Evolutionary conservation across 2,113 vertebrate genomes (phyloP), one percentile per base, ranked within the genome.

Genomic region (Ptyas mucosa): DNA sequence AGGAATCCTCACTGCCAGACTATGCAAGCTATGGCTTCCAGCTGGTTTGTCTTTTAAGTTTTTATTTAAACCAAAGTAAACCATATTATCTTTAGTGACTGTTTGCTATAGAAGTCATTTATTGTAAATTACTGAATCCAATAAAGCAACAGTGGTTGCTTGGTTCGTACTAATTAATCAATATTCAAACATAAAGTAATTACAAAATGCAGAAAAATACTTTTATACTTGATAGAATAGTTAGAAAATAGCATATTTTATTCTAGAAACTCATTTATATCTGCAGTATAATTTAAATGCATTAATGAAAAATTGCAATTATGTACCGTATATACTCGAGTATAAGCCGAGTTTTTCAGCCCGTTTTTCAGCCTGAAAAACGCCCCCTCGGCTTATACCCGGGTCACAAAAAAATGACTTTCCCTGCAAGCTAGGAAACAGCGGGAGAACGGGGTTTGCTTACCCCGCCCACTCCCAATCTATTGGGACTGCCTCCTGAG

Each of bases 71-170:
- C 94, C 88, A 87, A 93, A 46, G 91, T 87, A 94, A 54, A 0
- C 0, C 51, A 89, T 94, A 95, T 86, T 88, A 94, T 93, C 10
- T 46, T 49, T 14, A 0, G 6, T 5, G 87, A 58, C 89, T 24
- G 91, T 90, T 95, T 91, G 92, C 94, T 94, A 95, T 58, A 95
- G 93, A 87, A 54, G 23, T 89, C 26, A 94, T 95, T 95, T 94
- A 95, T 10, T 81, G 94, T 95, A 64, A 91, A 95, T 95, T 49
- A 94, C 85, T 90, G 90, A 21, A 94, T 20, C 23, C 87, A 85
- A 93, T 75, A 90, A 52, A 0, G 1, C 12, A 46, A 39, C 11
- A 88, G 89, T n/a, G n/a, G n/a, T 96, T 96, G 90, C 91, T 87
- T 8, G 89, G 89, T 94, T 94, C 89, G 94, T 23, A 89, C 43